A percentile compares a stretch with the other conserved stretches of the same genome.
Evolutionary conservation across 2,888 invertebrate species (phyloP).

Genomic region (Habrosyne pyritoides): DNA sequence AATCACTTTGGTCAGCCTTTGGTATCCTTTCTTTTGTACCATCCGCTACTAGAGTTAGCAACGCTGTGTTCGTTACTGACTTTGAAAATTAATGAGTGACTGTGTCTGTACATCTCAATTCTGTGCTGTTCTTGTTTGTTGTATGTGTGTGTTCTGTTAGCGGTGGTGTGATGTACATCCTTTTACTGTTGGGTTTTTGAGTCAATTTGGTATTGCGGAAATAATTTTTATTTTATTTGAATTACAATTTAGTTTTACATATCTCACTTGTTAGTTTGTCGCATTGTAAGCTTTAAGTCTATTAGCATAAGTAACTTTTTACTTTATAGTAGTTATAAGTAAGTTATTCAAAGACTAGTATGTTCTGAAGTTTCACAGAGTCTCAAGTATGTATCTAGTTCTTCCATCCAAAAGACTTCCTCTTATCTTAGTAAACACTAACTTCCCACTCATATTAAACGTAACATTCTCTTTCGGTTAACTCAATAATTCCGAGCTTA

Average conservation of each 20-base stretch:
- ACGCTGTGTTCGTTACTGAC: constrained; percentile 53
- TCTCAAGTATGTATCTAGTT: no score
- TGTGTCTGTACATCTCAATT: constrained; percentile 67
- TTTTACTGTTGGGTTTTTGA: background rate
- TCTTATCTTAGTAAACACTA: background rate
- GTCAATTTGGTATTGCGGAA: background rate
- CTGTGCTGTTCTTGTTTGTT: constrained; percentile 45
- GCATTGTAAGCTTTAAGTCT: no score
- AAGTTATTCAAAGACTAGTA: no score
- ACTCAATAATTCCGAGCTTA: constrained; percentile 11
- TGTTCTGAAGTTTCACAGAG: no score
- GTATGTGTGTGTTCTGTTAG: constrained; percentile 18
- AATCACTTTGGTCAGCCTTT: constrained; percentile 49
- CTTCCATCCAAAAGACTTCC: no score
- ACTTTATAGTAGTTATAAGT: no score
- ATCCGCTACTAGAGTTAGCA: constrained; percentile 54
- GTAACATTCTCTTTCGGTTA: background rate
- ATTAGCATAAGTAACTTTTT: no score
- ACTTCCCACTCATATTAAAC: background rate
- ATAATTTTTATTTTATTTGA: background rate
- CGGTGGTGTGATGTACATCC: background rate
- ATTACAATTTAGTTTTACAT: no score
- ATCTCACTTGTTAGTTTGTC: no score
- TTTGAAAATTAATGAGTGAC: constrained; percentile 76
- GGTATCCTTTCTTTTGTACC: constrained; percentile 37